Evolutionary conservation across 2,888 invertebrate genomes (phyloP).

Genomic region (Gymnocheta viridis): DNA sequence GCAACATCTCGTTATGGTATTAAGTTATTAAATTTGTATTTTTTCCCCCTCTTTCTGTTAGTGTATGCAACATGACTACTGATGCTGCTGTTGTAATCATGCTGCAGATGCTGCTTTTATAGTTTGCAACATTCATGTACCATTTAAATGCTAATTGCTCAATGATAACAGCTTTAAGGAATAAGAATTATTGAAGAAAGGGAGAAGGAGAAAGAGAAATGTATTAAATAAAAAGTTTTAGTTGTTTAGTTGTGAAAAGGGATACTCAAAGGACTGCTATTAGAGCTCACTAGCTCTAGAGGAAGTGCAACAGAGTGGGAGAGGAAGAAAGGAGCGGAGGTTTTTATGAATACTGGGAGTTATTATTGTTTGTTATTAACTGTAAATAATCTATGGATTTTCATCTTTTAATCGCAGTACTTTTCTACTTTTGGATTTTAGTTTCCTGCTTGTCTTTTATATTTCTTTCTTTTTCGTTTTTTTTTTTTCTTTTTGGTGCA

Average conservation of each 20-base stretch:
- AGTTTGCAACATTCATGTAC: constrained; percentile 50
- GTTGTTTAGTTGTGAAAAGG: constrained; percentile 1
- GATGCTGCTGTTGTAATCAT: constrained; percentile 26
- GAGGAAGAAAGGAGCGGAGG: background rate
- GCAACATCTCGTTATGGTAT: constrained; percentile 69
- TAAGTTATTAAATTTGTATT: constrained; percentile 70
- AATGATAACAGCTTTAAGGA: constrained; percentile 62
- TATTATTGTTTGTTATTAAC: constrained; percentile 65
- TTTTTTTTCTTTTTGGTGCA: background rate
- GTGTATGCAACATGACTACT: constrained; percentile 50
- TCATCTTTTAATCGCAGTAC: constrained; percentile 61
- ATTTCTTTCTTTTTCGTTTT: background rate
- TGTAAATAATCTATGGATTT: constrained; percentile 63
- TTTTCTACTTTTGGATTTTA: constrained; percentile 45
- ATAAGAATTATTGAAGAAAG: constrained; percentile 29
- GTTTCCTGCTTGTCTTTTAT: constrained; percentile 9
- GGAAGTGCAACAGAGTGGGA: background rate
- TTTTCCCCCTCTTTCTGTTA: background rate
- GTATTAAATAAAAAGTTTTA: constrained; percentile 16
- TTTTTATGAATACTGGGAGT: background rate
- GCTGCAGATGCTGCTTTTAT: constrained; percentile 24
- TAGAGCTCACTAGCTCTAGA: background rate
- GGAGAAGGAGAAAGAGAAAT: background rate
- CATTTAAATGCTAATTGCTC: constrained; percentile 70
- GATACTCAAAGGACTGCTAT: background rate